A percentile compares a stretch with the other conserved stretches of the same genome.
Evolutionary conservation across 1,140 invertebrate species (phyloP).

Genomic region (Diorhabda sublineata): DNA sequence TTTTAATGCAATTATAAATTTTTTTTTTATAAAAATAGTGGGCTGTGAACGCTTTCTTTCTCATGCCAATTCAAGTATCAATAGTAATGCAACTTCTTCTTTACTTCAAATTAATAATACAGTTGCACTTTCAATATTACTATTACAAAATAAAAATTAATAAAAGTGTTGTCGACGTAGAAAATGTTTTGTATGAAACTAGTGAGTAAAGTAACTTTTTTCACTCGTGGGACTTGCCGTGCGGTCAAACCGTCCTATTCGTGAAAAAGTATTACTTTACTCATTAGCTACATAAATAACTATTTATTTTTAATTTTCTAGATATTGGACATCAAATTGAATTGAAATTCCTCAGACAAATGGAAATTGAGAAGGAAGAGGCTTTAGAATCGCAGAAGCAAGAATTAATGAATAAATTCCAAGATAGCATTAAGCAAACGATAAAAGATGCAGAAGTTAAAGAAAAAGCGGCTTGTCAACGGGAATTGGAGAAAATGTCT

Average conservation of each 20-base stretch:
- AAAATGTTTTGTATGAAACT: no score
- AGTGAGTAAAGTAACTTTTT: no score
- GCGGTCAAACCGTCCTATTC: no score
- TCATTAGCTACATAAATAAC: neutral
- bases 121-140: no score
- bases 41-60: no score
- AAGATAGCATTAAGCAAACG: constrained; percentile 21
- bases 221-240: no score
- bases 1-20: neutral
- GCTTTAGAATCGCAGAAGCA: constrained; percentile 34
- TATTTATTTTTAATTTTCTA: constrained; percentile 12
- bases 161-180: no score
- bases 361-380: constrained; percentile 37
- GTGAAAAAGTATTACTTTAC: neutral
- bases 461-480: constrained; percentile 30
- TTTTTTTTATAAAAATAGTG: no score
- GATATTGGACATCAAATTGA: constrained; percentile 42
- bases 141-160: no score
- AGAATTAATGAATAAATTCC: constrained; percentile 16
- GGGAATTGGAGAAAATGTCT: constrained; percentile 33
- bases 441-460: constrained; percentile 28
- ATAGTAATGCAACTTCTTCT: no score
- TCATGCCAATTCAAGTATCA: no score
- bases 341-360: constrained; percentile 33
- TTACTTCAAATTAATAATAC: no score